phyloP scores from a whole-genome alignment of 2,888 invertebrate species.

The Heliconius erato region DNA sequence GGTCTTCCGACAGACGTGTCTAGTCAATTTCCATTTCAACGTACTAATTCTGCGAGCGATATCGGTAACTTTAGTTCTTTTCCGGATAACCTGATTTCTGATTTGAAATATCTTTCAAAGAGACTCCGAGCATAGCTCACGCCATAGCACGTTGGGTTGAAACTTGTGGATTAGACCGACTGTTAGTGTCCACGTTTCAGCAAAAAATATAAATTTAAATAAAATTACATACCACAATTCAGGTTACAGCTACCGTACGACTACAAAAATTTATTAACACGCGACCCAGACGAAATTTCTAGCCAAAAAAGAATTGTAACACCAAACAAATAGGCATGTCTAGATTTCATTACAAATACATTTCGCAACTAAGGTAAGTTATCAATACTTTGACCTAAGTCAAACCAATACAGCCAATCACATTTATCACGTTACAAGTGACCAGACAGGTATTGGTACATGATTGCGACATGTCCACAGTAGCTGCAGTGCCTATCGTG shows the following conservation, averaged over 20 bases:
- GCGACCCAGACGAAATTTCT: not conserved
- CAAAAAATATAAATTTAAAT: too few relatives aligned
- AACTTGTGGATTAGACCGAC: too few relatives aligned
- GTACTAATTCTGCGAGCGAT: too few relatives aligned
- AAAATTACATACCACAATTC: too few relatives aligned
- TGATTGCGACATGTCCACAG: constrained; percentile 57
- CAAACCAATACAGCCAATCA: constrained; percentile 6
- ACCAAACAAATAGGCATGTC: not conserved
- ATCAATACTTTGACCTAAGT: constrained; percentile 29
- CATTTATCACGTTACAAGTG: constrained; percentile 50
- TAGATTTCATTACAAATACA: not conserved
- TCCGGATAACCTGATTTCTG: too few relatives aligned
- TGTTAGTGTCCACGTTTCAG: too few relatives aligned
- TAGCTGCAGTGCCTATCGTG: constrained; percentile 49
- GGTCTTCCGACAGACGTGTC: too few relatives aligned
- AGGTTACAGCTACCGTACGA: not conserved
- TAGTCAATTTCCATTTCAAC: too few relatives aligned
- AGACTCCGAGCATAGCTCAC: too few relatives aligned
- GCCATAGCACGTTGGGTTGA: too few relatives aligned
- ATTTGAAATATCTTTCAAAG: too few relatives aligned
- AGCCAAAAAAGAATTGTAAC: constrained; percentile 6
- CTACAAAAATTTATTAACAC: not conserved
- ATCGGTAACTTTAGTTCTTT: too few relatives aligned
- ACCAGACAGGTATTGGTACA: constrained; percentile 66
- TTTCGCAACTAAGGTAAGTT: constrained; percentile 19